These are phyloP conservation scores for Tapera naevia DNA, from an alignment of 2,797 vertebrate species.

Conservation along the genomic window DNA sequence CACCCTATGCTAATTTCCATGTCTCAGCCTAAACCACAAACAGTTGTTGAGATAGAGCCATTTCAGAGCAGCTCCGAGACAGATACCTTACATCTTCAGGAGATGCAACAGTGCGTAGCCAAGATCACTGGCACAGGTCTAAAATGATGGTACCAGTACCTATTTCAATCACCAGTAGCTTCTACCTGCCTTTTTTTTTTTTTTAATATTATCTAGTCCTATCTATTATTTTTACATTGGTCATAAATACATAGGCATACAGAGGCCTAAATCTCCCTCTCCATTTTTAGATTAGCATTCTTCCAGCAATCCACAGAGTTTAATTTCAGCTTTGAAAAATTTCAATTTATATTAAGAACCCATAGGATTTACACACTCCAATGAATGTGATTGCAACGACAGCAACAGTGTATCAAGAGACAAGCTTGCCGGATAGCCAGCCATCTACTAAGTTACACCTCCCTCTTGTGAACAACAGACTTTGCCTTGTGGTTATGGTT, in stretches of 20 bases:
- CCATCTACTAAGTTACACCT: background rate
- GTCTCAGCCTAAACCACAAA: background rate
- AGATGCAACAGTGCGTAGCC: background rate
- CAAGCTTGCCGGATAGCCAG: background rate
- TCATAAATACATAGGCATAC: background rate
- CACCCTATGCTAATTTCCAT: background rate
- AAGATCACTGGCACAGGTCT: background rate
- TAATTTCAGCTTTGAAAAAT: background rate
- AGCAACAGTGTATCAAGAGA: background rate
- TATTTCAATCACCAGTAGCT: background rate
- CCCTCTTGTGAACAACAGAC: background rate
- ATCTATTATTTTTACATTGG: background rate
- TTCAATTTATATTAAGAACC: background rate
- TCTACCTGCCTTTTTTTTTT: background rate
- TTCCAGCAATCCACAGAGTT: background rate
- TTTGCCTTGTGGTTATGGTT: background rate
- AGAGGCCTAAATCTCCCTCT: background rate
- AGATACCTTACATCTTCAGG: background rate
- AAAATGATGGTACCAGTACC: background rate
- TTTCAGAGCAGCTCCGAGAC: background rate
- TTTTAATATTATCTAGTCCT: background rate
- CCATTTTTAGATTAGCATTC: background rate
- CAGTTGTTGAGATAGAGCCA: background rate
- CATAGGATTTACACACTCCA: background rate
- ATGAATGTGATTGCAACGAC: background rate